Evolutionary conservation across 2,888 invertebrate species (phyloP), one percentile per base, ranked within the genome.

Genomic region (Pammene fasciana): DNA sequence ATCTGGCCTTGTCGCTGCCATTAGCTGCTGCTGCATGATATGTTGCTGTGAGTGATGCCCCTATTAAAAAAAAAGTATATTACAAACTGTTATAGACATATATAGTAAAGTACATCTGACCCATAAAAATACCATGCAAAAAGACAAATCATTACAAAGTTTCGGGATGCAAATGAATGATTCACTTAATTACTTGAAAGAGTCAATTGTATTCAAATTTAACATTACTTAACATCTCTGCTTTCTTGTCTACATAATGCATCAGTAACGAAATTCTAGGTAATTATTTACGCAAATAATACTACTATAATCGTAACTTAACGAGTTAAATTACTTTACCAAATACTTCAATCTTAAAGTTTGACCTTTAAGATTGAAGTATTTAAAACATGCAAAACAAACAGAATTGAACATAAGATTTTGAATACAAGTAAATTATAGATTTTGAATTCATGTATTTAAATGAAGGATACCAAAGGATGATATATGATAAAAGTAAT

Each of bases 21-120:
- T 88, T 8, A 92, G 78, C 74, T 92, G 92, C 68, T 94, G 94
- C 73, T 94, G 93, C 82, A 90, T 86, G 72, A 94, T 83, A 72
- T 93, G 94, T 74, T 94, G 89, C 75, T 93, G 94, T 14, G 93
- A 85, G 75, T 93, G 93, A 74, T 92, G 92, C 34, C 87, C 87
- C 90, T 91, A 79, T 46, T n/a, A n/a, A 52, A 38, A 50, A 48
- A 8, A 41, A 18, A 43, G 6, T 59, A n/a, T 9, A 57, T 10
- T 26, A 18, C 45, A 45, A 45, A 13, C 13, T 52, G 13, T 13
- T n/a, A 54, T 54, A 34, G 34, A n/a, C 34, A 9, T 26, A 3
- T n/a, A 46, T 13, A 46, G 5, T n/a, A 38, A 38, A 38, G 38
- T 38, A 26, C 26, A 26, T 26, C 26, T 45, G 13, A 13, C 13